phyloP scores from a whole-genome alignment of 2,797 vertebrate species.

The Pangasius macronema region DNA sequence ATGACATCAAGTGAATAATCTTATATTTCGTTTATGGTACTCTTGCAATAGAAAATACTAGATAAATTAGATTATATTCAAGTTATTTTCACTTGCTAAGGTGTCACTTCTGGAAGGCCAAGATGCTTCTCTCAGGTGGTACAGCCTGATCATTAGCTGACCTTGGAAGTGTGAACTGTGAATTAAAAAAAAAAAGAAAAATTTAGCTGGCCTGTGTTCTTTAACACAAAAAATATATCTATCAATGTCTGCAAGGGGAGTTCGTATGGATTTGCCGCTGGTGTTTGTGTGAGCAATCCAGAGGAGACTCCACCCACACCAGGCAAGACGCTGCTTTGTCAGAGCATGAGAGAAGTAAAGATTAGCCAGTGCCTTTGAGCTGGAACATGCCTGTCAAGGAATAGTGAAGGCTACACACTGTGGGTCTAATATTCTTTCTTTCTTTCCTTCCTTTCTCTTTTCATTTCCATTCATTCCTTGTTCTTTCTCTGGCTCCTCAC shows the following conservation, averaged over 20 bases:
- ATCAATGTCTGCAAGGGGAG: neutral
- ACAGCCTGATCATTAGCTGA: neutral
- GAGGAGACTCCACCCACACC: neutral
- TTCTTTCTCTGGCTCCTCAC: conserved; percentile 15
- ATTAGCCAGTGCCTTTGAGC: conserved; percentile 81
- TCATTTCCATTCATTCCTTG: conserved; percentile 18
- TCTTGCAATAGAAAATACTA: no score
- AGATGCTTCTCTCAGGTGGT: neutral
- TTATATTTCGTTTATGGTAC: no score
- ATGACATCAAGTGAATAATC: no score
- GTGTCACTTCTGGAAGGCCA: neutral
- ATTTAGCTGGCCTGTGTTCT: neutral
- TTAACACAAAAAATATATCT: neutral
- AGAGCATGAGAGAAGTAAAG: conserved; percentile 78
- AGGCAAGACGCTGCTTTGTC: conserved; percentile 75
- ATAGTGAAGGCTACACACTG: conserved; percentile 79
- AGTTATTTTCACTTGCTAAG: no score
- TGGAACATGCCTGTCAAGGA: conserved; percentile 83
- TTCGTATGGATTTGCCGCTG: neutral
- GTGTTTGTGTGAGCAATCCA: neutral
- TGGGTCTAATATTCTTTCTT: conserved; percentile 74
- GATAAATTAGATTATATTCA: no score
- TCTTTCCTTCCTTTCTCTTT: neutral
- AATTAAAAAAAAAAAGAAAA: neutral
- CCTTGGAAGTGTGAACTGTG: neutral